Conservation (phyloP, 2,113 vertebrate genomes). For the Pitta sordida region DNA sequence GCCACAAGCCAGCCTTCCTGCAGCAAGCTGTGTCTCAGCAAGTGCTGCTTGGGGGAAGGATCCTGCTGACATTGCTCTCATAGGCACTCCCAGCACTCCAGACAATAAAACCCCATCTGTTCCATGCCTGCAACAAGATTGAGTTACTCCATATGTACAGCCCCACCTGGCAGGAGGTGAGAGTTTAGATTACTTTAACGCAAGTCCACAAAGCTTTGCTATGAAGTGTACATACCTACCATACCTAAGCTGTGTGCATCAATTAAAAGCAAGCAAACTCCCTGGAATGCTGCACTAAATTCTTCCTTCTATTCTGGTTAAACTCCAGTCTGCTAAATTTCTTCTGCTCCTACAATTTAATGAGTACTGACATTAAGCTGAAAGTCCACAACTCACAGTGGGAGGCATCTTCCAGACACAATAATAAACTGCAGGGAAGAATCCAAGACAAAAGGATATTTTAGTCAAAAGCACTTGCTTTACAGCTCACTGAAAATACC, state of each 20-base stretch:
- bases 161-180: slow-evolving; percentile 12
- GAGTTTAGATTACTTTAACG: not conserved
- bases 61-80: slow-evolving; percentile 8
- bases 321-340: not conserved
- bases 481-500: not conserved
- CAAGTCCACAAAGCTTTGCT: not conserved
- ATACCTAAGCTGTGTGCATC: not conserved
- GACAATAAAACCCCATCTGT: slow-evolving; percentile 52
- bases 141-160: not conserved
- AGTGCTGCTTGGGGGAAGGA: slow-evolving; percentile 10
- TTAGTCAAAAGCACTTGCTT: slow-evolving; percentile 21
- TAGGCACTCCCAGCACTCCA: not conserved
- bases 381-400: slow-evolving; percentile 12
- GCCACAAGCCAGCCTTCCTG: not conserved
- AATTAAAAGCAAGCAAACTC: slow-evolving; percentile 18
- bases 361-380: slow-evolving; percentile 49
- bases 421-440: slow-evolving; percentile 32
- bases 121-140: slow-evolving; percentile 4
- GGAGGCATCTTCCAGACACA: slow-evolving; percentile 27
- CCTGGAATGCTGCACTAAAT: not conserved
- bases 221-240: not conserved
- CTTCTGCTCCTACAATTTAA: not conserved
- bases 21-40: not conserved
- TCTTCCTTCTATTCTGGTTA: not conserved
- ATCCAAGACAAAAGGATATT: slow-evolving; percentile 41